phyloP scores from a whole-genome alignment of 37 sponge, comb jelly and placozoan species.

The Lycopodina hypogea region DNA sequence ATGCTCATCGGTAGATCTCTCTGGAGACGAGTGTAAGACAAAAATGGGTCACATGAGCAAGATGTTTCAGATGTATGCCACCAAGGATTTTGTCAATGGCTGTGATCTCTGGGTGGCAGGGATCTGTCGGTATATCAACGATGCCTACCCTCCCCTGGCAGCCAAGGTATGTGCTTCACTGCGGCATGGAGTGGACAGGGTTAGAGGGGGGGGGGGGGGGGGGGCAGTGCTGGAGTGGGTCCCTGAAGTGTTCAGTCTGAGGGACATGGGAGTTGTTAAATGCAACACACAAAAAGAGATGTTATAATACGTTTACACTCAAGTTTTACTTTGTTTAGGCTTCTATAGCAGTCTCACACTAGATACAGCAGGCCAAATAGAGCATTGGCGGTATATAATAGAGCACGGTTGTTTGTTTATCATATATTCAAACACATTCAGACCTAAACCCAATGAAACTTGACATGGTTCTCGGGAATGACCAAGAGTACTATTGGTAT shows the following conservation, averaged over 20 bases:
- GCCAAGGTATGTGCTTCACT: constrained; percentile 16
- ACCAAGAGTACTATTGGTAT: no score
- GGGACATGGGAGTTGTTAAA: no score
- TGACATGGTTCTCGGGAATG: no score
- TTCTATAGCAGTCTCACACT: no score
- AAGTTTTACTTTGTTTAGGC: no score
- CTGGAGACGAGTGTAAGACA: constrained; percentile 37
- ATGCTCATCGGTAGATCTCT: constrained; percentile 35
- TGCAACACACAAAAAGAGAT: no score
- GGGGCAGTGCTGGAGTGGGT: constrained; percentile 13
- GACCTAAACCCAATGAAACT: no score
- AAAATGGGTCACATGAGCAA: constrained; percentile 64
- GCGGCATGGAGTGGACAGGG: background rate
- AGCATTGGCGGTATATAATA: no score
- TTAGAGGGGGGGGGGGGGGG: constrained; percentile 34
- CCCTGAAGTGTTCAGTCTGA: background rate
- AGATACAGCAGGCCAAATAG: no score
- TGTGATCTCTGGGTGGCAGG: constrained; percentile 60
- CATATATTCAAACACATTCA: no score
- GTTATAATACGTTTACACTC: no score
- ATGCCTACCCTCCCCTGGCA: constrained; percentile 54
- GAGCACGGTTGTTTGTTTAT: no score
- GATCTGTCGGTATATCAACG: constrained; percentile 63
- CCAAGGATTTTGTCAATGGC: constrained; percentile 44
- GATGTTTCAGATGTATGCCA: constrained; percentile 74